Percentiles rank a stretch among this genome's conserved stretches.
Conservation (phyloP, 1,140 invertebrate species). For the Gonatopus flavifemur region DNA sequence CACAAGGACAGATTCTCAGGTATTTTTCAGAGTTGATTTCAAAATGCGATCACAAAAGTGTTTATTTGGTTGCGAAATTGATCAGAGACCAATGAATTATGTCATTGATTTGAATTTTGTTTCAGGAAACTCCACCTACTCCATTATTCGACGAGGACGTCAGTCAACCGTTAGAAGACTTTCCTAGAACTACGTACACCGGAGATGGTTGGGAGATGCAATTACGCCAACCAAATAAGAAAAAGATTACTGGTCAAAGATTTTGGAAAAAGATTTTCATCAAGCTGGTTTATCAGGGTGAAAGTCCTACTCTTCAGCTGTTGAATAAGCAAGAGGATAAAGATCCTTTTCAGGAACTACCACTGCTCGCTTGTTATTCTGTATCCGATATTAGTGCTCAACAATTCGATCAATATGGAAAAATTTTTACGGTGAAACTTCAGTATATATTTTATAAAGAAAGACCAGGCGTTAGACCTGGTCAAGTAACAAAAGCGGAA, state of each 20-base stretch:
- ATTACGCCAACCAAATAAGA: conserved; percentile 93
- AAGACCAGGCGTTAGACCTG: conserved; percentile 91
- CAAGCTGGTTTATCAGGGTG: conserved; percentile 74
- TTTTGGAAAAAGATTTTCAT: conserved; percentile 99
- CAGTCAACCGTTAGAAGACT: conserved; percentile 89
- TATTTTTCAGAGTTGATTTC: conserved; percentile 6
- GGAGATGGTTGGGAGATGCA: conserved; percentile 97
- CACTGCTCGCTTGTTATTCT: conserved; percentile 89
- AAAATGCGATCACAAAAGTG: neutral
- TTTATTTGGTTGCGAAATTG: neutral
- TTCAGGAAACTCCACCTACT: conserved; percentile 80
- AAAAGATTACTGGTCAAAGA: conserved; percentile 95
- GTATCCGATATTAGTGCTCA: conserved; percentile 91
- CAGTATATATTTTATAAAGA: conserved; percentile 99
- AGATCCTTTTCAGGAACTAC: conserved; percentile 91
- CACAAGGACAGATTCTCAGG: conserved; percentile 52
- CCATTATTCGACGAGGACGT: conserved; percentile 95
- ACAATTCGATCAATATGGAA: conserved; percentile 97
- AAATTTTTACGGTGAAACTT: conserved; percentile 98
- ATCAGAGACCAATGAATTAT: too few relatives aligned
- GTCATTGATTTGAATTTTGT: conserved; percentile 8
- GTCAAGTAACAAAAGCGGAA: conserved; percentile 93
- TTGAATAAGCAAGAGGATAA: conserved; percentile 84
- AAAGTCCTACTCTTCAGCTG: conserved; percentile 83
- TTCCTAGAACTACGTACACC: conserved; percentile 76